Percentiles rank a stretch among this genome's conserved stretches.
These are phyloP conservation scores for Littorina saxatilis DNA, from an alignment of 1,140 invertebrate species.

Conservation along the genomic window DNA sequence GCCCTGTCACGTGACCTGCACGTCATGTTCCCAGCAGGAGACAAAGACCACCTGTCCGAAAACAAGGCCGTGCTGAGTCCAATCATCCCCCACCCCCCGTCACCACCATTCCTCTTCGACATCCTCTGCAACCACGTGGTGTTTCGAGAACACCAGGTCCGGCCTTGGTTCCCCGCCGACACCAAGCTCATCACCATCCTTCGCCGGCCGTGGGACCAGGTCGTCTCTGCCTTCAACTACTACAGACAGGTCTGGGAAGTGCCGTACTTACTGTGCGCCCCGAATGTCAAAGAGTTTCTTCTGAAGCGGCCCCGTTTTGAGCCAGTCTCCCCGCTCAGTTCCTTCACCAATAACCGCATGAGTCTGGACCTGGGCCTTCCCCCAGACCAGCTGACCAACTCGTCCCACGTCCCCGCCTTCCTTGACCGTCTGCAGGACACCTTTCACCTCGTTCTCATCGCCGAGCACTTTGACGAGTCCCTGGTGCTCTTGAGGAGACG, in stretches of 20 bases:
- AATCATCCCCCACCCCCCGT: conserved; percentile 36
- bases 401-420: conserved; percentile 38
- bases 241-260: conserved; percentile 33
- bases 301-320: not conserved
- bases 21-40: conserved; percentile 73
- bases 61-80: conserved; percentile 20
- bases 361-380: conserved; percentile 55
- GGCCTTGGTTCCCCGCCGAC: conserved; percentile 48
- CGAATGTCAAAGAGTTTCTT: not conserved
- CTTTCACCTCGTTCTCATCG: conserved; percentile 78
- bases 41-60: conserved; percentile 48
- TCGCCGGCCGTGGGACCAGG: conserved; percentile 50
- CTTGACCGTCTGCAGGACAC: conserved; percentile 41
- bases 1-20: conserved; percentile 77
- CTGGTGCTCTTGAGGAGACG: conserved; percentile 76
- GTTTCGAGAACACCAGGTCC: conserved; percentile 44
- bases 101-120: conserved; percentile 46
- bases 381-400: not conserved
- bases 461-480: conserved; percentile 78
- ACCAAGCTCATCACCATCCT: conserved; percentile 53
- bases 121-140: conserved; percentile 58
- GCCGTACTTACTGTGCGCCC: conserved; percentile 31
- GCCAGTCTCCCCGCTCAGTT: conserved; percentile 2
- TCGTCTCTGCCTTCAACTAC: conserved; percentile 55
- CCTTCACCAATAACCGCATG: conserved; percentile 56